A percentile compares a stretch with the other conserved stretches of the same genome.
phyloP scores from a whole-genome alignment of 2,797 vertebrate genomes.

The Lindbergichthys nudifrons region DNA sequence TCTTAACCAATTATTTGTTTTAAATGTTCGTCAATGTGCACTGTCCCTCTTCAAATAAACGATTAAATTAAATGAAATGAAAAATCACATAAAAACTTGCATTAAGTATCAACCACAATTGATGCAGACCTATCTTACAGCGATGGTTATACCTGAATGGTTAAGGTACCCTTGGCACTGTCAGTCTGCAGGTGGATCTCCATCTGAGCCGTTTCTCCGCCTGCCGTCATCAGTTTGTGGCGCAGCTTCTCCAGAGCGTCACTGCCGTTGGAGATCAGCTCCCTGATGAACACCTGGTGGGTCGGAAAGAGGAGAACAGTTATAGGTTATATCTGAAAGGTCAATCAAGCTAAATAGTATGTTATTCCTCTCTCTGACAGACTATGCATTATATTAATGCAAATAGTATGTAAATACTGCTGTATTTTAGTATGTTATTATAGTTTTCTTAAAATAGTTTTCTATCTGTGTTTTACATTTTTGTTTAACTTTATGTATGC shows the following conservation, averaged over 20 bases:
- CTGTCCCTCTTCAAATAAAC: too few species aligned
- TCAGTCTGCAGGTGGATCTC: slow-evolving; percentile 96
- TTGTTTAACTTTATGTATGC: too few species aligned
- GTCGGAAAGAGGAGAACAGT: background rate
- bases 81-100: too few species aligned
- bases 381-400: too few species aligned
- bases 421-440: too few species aligned
- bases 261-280: slow-evolving; percentile 95
- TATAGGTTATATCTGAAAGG: background rate
- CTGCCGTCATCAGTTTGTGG: slow-evolving; percentile 86
- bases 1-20: too few species aligned
- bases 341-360: background rate
- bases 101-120: background rate
- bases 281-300: slow-evolving; percentile 94
- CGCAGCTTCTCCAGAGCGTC: slow-evolving; percentile 96
- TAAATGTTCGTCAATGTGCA: too few species aligned
- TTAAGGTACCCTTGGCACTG: slow-evolving; percentile 88
- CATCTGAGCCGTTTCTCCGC: slow-evolving; percentile 87
- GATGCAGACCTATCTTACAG: background rate
- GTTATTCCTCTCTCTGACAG: too few species aligned
- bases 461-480: too few species aligned
- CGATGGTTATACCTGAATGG: slow-evolving; percentile 90
- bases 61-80: too few species aligned
- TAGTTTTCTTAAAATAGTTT: too few species aligned
- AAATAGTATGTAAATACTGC: too few species aligned